Conservation (phyloP, 2,113 vertebrate species). For the Catharus bicknelli region DNA sequence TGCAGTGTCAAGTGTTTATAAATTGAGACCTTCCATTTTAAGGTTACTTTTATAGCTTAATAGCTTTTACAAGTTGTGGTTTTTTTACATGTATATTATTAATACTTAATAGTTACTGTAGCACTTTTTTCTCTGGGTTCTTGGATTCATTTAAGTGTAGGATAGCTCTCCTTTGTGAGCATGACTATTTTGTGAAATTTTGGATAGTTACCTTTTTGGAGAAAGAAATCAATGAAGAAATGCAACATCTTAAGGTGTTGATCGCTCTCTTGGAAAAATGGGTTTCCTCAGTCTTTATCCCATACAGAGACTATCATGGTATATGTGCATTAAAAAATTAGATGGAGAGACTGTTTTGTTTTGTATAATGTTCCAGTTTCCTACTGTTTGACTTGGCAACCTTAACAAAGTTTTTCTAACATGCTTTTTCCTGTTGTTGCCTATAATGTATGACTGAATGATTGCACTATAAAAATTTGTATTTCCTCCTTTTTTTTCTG, state of each 20-base stretch:
- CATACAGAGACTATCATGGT: rapidly evolving
- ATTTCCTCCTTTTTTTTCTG: neutral
- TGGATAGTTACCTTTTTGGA: neutral
- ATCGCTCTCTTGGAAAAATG: neutral
- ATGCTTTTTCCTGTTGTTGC: neutral
- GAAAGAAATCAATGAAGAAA: neutral
- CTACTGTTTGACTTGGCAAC: neutral
- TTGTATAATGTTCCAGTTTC: neutral
- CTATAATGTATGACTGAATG: neutral
- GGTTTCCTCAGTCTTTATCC: neutral
- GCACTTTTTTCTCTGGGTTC: rapidly evolving
- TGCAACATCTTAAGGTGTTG: neutral
- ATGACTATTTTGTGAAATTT: neutral
- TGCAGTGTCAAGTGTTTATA: neutral
- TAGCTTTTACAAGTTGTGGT: neutral
- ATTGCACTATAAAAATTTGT: neutral
- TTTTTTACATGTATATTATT: neutral
- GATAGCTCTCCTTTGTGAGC: neutral
- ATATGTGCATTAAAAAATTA: neutral
- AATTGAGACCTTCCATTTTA: neutral
- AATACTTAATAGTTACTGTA: neutral
- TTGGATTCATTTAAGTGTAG: neutral
- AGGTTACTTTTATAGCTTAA: neutral
- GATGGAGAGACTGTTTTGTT: neutral
- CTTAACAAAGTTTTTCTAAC: neutral